Evolutionary conservation across 2,888 invertebrate genomes (phyloP).

Genomic region (Azorinus chamasolen): DNA sequence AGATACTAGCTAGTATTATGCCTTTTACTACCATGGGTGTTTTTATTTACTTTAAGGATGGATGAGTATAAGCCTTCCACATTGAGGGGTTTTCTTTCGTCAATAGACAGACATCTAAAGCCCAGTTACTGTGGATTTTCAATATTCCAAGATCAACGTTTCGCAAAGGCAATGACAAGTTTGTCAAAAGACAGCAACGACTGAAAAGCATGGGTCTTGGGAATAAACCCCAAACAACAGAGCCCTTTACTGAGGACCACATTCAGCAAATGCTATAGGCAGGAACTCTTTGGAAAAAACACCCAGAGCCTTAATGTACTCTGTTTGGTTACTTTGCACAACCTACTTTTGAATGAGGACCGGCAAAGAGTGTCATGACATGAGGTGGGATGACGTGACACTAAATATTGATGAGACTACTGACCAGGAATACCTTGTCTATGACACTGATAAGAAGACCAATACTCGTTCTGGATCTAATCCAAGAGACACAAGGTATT

Average conservation of each 20-base stretch:
- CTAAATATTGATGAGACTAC: neutral
- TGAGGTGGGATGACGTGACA: conserved; percentile 7
- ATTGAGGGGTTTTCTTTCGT: conserved; percentile 68
- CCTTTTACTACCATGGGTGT: too few relatives aligned
- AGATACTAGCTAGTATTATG: too few relatives aligned
- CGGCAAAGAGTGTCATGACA: conserved; percentile 4
- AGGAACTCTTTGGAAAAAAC: conserved; percentile 5
- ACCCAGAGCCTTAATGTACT: conserved; percentile 8
- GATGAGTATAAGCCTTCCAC: conserved; percentile 72
- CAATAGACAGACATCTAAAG: conserved; percentile 68
- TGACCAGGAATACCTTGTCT: conserved; percentile 5
- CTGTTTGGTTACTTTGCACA: conserved; percentile 13
- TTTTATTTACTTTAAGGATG: conserved; percentile 35
- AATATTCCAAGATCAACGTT: conserved; percentile 64
- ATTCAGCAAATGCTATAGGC: neutral
- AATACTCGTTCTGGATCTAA: conserved; percentile 2
- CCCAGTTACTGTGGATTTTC: conserved; percentile 62
- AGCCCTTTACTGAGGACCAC: conserved; percentile 1
- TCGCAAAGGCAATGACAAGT: conserved; percentile 64
- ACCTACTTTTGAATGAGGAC: conserved; percentile 7
- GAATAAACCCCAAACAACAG: conserved; percentile 48
- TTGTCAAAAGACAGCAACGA: conserved; percentile 67
- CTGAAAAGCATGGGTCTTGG: conserved; percentile 70
- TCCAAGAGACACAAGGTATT: conserved; percentile 13
- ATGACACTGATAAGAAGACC: neutral